Evolutionary conservation across 2,888 invertebrate genomes (phyloP).

Genomic region (Spodoptera picta): DNA sequence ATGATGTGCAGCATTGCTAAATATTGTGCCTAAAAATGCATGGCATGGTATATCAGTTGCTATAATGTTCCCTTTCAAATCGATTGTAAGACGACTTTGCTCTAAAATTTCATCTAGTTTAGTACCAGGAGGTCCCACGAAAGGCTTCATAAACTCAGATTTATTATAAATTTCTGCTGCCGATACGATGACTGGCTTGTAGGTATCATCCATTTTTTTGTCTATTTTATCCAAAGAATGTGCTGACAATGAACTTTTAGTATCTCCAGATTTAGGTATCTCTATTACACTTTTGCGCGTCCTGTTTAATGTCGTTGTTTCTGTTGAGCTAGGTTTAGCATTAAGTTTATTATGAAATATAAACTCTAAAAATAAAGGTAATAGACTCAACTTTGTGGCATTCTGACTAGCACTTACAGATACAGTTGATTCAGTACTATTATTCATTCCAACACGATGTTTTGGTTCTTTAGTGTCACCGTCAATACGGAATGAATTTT

Average conservation of each 20-base stretch:
- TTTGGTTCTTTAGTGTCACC: constrained; percentile 10
- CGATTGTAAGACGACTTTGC: constrained; percentile 68
- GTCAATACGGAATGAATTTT: constrained; percentile 16
- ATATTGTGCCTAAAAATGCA: constrained; percentile 80
- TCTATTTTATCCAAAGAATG: constrained; percentile 18
- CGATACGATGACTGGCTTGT: constrained; percentile 59
- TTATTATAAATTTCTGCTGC: constrained; percentile 59
- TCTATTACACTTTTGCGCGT: constrained; percentile 48
- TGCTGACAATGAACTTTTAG: constrained; percentile 27
- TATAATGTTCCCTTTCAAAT: constrained; percentile 80
- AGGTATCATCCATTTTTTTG: constrained; percentile 32
- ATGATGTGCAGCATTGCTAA: constrained; percentile 72
- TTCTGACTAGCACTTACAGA: constrained; percentile 31
- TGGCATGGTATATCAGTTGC: constrained; percentile 79
- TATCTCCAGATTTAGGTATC: constrained; percentile 27
- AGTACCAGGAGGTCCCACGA: constrained; percentile 10
- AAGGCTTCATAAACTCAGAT: constrained; percentile 19
- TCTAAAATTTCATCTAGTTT: constrained; percentile 42
- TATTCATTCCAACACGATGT: constrained; percentile 5
- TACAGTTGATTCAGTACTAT: constrained; percentile 26
- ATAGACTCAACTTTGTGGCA: constrained; percentile 54
- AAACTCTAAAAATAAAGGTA: constrained; percentile 73
- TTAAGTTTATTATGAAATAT: constrained; percentile 65
- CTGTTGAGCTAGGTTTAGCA: constrained; percentile 30
- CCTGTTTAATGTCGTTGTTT: constrained; percentile 37